phyloP scores from a whole-genome alignment of 2,113 vertebrate species.

The Mesembrinibis cayennensis region DNA sequence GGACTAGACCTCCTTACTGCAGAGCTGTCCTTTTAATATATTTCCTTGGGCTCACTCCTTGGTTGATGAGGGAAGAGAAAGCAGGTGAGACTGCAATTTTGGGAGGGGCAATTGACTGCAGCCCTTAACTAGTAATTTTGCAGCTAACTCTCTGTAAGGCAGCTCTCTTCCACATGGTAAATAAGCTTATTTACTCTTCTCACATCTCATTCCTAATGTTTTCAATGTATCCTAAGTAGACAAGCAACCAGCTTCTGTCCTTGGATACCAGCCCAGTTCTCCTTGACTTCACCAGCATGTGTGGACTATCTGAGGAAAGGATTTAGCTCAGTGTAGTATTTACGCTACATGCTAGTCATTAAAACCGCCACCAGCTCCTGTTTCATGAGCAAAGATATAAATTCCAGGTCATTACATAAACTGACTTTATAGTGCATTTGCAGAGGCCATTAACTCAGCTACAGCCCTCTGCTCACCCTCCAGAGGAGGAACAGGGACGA shows the following conservation, averaged over 20 bases:
- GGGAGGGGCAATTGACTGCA: neutral
- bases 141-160: neutral
- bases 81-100: neutral
- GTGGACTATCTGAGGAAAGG: neutral
- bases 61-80: neutral
- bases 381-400: neutral
- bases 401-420: slow-evolving; percentile 28
- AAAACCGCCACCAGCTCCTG: neutral
- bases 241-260: neutral
- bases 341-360: neutral
- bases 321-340: neutral
- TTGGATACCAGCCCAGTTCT: neutral
- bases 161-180: neutral
- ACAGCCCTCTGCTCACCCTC: neutral
- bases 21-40: neutral
- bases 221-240: neutral
- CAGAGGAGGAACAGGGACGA: neutral
- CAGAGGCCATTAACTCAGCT: neutral
- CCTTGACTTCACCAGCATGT: neutral
- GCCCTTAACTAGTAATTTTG: neutral
- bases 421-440: neutral
- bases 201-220: neutral
- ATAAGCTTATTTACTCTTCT: slow-evolving; percentile 9
- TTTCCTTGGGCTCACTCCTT: neutral
- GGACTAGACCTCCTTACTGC: neutral